These are phyloP conservation scores for Rhynchomys soricoides DNA, from an alignment of 2,113 vertebrate species.

Conservation along the genomic window DNA sequence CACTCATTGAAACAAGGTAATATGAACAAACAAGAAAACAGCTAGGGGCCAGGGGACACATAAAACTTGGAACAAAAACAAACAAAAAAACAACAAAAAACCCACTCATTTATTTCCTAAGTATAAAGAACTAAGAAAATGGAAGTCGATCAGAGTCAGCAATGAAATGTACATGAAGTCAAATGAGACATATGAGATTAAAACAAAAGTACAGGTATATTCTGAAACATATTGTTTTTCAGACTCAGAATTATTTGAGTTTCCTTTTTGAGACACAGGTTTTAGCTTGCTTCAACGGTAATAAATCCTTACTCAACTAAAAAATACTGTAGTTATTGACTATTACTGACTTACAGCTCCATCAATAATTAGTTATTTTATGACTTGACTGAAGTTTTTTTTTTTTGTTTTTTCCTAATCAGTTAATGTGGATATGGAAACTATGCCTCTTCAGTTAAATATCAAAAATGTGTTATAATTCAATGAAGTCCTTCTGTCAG, in stretches of 20 bases:
- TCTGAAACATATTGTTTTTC: conserved; percentile 2
- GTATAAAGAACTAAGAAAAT: conserved; percentile 12
- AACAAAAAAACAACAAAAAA: neutral
- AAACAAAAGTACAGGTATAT: neutral
- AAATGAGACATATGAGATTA: conserved; percentile 48
- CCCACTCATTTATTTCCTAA: neutral
- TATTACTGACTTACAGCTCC: neutral
- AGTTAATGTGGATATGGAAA: neutral
- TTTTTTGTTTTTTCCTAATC: neutral
- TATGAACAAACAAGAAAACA: neutral
- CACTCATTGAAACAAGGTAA: neutral
- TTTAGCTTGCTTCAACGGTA: neutral
- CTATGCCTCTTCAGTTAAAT: conserved; percentile 46
- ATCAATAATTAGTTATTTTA: conserved; percentile 39
- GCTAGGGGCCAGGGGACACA: accelerated
- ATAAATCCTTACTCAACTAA: conserved; percentile 10
- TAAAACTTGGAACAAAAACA: conserved; percentile 6
- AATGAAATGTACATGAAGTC: neutral
- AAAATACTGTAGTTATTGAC: neutral
- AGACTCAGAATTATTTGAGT: conserved; percentile 39
- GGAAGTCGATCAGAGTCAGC: neutral
- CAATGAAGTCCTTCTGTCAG: conserved; percentile 25
- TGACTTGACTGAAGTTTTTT: neutral
- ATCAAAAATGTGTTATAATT: conserved; percentile 56
- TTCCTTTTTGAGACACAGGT: conserved; percentile 32